Evolutionary conservation across 2,888 invertebrate species (phyloP).

Genomic region (Podotricha telesiphe): DNA sequence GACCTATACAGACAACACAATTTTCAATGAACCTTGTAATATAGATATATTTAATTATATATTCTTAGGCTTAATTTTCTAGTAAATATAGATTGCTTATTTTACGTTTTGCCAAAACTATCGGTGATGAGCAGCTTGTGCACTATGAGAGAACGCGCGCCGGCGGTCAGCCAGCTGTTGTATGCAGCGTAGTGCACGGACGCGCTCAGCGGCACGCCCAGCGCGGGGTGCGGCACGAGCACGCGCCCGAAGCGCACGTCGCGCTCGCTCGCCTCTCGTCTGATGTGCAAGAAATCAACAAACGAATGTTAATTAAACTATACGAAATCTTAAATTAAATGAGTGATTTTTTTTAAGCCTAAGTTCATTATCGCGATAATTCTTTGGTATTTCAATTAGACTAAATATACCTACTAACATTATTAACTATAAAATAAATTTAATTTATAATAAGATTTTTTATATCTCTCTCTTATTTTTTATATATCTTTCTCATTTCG

Average conservation of each 20-base stretch:
- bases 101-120: conserved; percentile 91
- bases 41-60: neutral
- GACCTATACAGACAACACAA: conserved; percentile 78
- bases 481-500: no score
- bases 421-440: no score
- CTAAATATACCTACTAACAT: no score
- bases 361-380: no score
- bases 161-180: conserved; percentile 95
- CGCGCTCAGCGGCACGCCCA: conserved; percentile 88
- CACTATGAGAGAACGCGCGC: conserved; percentile 90
- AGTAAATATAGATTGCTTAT: neutral
- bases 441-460: no score
- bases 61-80: neutral
- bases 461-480: no score
- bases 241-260: conserved; percentile 91
- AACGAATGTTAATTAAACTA: no score
- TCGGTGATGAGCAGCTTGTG: conserved; percentile 93
- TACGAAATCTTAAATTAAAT: no score
- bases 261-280: conserved; percentile 90
- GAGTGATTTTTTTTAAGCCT: no score
- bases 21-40: neutral
- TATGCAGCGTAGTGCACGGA: conserved; percentile 93
- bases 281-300: conserved; percentile 52
- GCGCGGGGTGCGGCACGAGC: conserved; percentile 93
- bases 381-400: no score